These are phyloP conservation scores for Agrilus mali DNA, from an alignment of 2,888 invertebrate species.

Conservation along the genomic window DNA sequence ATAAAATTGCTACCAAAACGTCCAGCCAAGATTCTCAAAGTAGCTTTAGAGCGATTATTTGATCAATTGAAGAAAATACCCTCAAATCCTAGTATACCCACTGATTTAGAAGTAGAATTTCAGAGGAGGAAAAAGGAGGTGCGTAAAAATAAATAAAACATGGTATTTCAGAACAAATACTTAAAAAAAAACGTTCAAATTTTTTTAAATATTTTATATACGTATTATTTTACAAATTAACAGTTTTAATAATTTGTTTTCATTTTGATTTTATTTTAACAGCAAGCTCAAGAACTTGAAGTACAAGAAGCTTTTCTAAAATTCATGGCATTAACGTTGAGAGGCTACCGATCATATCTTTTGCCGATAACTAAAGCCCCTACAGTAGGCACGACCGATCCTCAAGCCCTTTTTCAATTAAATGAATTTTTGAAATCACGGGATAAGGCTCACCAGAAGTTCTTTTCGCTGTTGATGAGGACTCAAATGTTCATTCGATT, in stretches of 20 bases:
- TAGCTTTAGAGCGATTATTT: slow-evolving; percentile 66
- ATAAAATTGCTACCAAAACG: slow-evolving; percentile 76
- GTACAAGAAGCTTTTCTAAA: slow-evolving; percentile 96
- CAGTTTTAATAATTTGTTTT: neutral
- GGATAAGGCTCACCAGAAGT: slow-evolving; percentile 80
- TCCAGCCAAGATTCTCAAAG: slow-evolving; percentile 68
- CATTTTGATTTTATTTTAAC: slow-evolving; percentile 5
- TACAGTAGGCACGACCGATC: slow-evolving; percentile 88
- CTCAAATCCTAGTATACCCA: slow-evolving; percentile 11
- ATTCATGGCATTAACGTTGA: slow-evolving; percentile 86
- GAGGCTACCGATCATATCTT: slow-evolving; percentile 78
- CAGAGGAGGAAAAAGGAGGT: slow-evolving; percentile 70
- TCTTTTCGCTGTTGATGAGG: slow-evolving; percentile 77
- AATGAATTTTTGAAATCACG: slow-evolving; percentile 78
- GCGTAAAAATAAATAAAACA: slow-evolving; percentile 9
- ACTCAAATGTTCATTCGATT: slow-evolving; percentile 98
- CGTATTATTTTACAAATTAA: neutral
- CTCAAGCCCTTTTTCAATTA: slow-evolving; percentile 88
- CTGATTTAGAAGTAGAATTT: slow-evolving; percentile 64
- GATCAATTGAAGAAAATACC: slow-evolving; percentile 40
- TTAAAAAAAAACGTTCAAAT: neutral
- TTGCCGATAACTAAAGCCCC: slow-evolving; percentile 91
- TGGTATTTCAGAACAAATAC: neutral
- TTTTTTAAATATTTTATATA: neutral
- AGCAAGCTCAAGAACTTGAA: slow-evolving; percentile 79